phyloP scores from a whole-genome alignment of 1,140 invertebrate species.

The Tribolium castaneum region DNA sequence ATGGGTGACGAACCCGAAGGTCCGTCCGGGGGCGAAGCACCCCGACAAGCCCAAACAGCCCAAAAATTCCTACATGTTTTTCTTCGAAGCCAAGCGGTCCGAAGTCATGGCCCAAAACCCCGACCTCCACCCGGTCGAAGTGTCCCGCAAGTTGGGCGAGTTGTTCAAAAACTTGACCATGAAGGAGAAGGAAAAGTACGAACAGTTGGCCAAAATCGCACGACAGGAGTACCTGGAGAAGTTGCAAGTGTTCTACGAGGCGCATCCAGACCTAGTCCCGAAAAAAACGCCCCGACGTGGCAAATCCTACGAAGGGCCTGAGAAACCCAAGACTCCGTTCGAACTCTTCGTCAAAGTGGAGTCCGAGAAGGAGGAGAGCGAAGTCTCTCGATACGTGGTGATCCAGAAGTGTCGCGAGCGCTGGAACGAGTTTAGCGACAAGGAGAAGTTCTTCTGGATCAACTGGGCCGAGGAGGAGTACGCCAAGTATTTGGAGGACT shows the following conservation, averaged over 20 bases:
- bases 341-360: conserved; percentile 53
- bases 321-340: conserved; percentile 58
- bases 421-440: conserved; percentile 62
- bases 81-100: conserved; percentile 63
- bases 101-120: conserved; percentile 62
- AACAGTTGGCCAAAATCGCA: conserved; percentile 53
- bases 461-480: conserved; percentile 56
- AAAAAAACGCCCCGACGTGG: neutral
- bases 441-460: conserved; percentile 62
- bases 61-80: conserved; percentile 64
- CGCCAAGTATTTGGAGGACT: conserved; percentile 56
- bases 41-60: conserved; percentile 66
- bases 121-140: conserved; percentile 47
- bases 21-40: conserved; percentile 56
- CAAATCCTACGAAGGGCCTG: neutral
- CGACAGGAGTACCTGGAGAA: conserved; percentile 59
- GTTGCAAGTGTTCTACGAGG: conserved; percentile 61
- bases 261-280: conserved; percentile 1
- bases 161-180: neutral
- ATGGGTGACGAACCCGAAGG: conserved; percentile 63
- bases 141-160: neutral
- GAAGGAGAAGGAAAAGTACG: conserved; percentile 58
- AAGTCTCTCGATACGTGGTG: conserved; percentile 50
- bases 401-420: conserved; percentile 59
- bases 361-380: conserved; percentile 48